Evolutionary conservation across 2,113 vertebrate genomes (phyloP).

Genomic region (Tachysurus vachellii): DNA sequence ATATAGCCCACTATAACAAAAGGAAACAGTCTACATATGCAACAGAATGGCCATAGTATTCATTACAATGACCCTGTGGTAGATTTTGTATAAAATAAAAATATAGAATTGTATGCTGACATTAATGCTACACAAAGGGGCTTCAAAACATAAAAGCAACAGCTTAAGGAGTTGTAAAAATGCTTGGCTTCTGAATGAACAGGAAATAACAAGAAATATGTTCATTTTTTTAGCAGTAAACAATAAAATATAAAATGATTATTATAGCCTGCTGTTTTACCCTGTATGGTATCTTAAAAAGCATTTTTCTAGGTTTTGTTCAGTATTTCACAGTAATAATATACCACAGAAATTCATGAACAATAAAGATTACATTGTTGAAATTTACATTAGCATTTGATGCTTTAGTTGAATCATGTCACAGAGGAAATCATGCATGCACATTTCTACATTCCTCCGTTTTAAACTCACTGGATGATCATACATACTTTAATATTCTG

Average conservation of each 20-base stretch:
- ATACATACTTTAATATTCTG: too few species aligned
- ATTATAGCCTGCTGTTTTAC: neutral
- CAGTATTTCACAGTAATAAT: neutral
- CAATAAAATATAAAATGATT: neutral
- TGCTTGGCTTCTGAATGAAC: neutral
- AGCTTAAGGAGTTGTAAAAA: constrained; percentile 4
- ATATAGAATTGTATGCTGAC: neutral
- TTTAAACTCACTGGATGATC: neutral
- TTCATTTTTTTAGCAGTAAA: neutral
- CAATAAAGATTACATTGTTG: neutral
- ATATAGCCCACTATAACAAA: constrained; percentile 27
- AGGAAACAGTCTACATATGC: constrained; percentile 7
- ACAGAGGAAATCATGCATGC: neutral
- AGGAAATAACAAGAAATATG: neutral
- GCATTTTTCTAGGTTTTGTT: neutral
- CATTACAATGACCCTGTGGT: neutral
- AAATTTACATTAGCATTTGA: neutral
- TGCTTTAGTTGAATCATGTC: neutral
- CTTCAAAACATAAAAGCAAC: constrained; percentile 7
- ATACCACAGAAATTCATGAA: neutral
- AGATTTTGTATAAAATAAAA: neutral
- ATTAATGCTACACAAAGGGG: neutral
- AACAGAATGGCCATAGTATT: neutral
- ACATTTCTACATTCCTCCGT: neutral
- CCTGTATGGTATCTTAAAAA: neutral